A percentile compares a stretch with the other conserved stretches of the same genome.
These are phyloP conservation scores for Luperina nickerlii DNA, from an alignment of 2,888 invertebrate species.

Conservation along the genomic window DNA sequence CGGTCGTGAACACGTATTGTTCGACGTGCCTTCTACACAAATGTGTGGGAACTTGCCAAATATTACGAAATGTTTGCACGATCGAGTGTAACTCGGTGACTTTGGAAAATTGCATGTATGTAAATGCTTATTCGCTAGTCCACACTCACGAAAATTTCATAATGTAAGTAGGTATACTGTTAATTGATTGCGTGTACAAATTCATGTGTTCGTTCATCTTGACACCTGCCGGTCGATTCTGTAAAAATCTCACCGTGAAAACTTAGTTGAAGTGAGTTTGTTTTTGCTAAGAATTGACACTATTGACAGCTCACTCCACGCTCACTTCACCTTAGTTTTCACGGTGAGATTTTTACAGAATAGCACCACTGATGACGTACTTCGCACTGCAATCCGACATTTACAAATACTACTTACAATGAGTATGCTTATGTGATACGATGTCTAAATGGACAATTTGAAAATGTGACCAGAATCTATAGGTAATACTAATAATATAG, in stretches of 20 bases:
- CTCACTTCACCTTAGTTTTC: too few species aligned
- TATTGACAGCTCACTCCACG: too few species aligned
- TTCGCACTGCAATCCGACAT: slow-evolving; percentile 23
- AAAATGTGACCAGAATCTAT: background rate
- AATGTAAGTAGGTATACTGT: background rate
- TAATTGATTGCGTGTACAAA: slow-evolving; percentile 7
- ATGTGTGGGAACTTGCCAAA: slow-evolving; percentile 51
- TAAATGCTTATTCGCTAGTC: slow-evolving; percentile 6
- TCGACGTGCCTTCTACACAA: slow-evolving; percentile 22
- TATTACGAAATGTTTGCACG: slow-evolving; percentile 49
- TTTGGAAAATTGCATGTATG: slow-evolving; percentile 14
- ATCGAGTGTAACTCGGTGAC: slow-evolving; percentile 11
- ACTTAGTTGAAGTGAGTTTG: too few species aligned
- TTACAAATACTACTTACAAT: background rate
- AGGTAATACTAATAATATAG: background rate
- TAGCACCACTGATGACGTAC: background rate
- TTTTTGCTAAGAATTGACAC: too few species aligned
- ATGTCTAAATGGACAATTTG: background rate
- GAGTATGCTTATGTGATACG: background rate
- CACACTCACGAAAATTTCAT: slow-evolving; percentile 7
- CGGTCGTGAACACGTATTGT: slow-evolving; percentile 37
- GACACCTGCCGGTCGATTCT: slow-evolving; percentile 9
- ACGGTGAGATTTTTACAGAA: too few species aligned
- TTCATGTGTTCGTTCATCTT: slow-evolving; percentile 7
- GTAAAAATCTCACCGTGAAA: too few species aligned